Percentiles rank a stretch among this genome's conserved stretches.
These are phyloP conservation scores for Seira musarum DNA, from an alignment of 2,888 invertebrate species.

Conservation along the genomic window DNA sequence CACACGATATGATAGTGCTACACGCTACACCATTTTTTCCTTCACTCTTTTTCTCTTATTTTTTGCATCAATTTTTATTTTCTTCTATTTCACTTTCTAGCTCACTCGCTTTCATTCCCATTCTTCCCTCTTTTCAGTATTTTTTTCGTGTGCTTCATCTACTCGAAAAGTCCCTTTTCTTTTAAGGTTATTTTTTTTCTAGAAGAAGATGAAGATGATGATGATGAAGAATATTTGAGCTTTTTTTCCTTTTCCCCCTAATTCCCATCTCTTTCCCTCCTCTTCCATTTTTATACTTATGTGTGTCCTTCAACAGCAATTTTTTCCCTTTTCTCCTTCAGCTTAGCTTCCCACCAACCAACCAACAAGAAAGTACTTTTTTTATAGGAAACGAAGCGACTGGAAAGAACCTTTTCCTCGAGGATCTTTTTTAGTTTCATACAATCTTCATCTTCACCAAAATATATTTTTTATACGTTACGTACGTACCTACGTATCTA, in stretches of 20 bases:
- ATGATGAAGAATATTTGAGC: background rate
- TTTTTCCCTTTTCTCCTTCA: constrained; percentile 1
- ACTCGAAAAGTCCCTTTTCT: constrained; percentile 6
- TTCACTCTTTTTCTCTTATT: background rate
- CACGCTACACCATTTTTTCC: background rate
- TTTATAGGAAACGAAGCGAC: background rate
- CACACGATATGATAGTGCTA: no score
- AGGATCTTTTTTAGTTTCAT: background rate
- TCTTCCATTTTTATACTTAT: background rate
- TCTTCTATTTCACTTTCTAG: background rate
- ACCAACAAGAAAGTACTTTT: background rate
- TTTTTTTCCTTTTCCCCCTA: constrained; percentile 21
- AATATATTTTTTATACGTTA: background rate
- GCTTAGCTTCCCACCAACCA: background rate
- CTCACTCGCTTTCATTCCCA: background rate
- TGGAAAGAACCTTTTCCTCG: background rate
- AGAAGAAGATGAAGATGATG: background rate
- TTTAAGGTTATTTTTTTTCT: background rate
- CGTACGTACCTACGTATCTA: no score
- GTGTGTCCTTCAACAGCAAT: constrained; percentile 32
- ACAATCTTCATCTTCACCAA: background rate
- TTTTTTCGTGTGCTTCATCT: constrained; percentile 4
- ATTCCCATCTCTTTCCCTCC: background rate
- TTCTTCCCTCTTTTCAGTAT: background rate
- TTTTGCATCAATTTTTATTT: background rate